These are phyloP conservation scores for Drosophila acutilabella DNA, from an alignment of 2,888 invertebrate species.

Conservation along the genomic window DNA sequence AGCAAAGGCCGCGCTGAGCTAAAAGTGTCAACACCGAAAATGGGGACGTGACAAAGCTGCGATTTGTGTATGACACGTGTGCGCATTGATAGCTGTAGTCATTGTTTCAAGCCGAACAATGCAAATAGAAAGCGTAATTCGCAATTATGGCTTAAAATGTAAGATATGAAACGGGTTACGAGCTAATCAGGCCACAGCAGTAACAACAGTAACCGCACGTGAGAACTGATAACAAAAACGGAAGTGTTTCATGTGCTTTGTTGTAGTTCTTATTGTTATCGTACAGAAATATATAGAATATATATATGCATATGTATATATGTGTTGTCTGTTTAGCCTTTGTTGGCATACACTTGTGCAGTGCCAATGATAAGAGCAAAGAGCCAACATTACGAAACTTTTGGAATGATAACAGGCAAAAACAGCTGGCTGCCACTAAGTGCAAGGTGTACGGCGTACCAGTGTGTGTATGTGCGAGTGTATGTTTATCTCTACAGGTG, in stretches of 20 bases:
- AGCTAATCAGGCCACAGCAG: slow-evolving; percentile 54
- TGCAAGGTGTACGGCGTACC: not conserved
- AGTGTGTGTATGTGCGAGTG: not conserved
- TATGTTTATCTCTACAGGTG: slow-evolving; percentile 53
- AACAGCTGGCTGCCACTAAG: slow-evolving; percentile 20
- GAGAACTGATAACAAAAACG: slow-evolving; percentile 63
- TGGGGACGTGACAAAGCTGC: slow-evolving; percentile 75
- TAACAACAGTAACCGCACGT: slow-evolving; percentile 53
- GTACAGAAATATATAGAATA: not conserved
- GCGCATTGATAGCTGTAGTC: slow-evolving; percentile 17
- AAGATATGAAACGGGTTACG: slow-evolving; percentile 34
- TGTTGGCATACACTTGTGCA: slow-evolving; percentile 44
- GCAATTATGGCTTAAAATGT: slow-evolving; percentile 35
- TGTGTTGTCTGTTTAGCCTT: slow-evolving; percentile 36
- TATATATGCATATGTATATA: not conserved
- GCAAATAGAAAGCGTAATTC: slow-evolving; percentile 34
- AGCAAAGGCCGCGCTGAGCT: slow-evolving; percentile 51
- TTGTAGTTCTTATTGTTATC: slow-evolving; percentile 6
- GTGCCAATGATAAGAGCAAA: slow-evolving; percentile 47
- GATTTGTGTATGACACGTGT: slow-evolving; percentile 75
- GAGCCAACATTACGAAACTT: slow-evolving; percentile 64
- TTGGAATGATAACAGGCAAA: slow-evolving; percentile 16
- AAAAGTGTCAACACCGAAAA: slow-evolving; percentile 62
- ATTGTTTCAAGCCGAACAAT: slow-evolving; percentile 39
- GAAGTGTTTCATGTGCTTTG: slow-evolving; percentile 48